Evolutionary conservation across 2,113 vertebrate genomes (phyloP), one percentile per base, ranked within the genome.

Genomic region (Mola mola): DNA sequence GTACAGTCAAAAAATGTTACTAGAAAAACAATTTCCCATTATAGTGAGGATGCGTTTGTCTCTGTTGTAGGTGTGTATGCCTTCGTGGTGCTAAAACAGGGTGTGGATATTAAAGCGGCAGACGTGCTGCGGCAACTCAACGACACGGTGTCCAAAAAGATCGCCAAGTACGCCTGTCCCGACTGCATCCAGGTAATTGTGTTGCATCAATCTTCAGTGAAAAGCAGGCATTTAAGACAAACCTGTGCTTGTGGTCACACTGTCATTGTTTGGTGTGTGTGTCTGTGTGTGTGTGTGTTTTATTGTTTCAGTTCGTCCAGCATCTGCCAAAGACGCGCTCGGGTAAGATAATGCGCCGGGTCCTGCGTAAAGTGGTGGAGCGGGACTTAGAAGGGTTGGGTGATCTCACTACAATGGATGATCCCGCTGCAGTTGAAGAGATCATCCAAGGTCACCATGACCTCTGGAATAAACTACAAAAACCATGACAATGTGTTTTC

Each of bases 261-360:
- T 8, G 15, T n/a, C n/a, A n/a, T n/a, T n/a, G n/a, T n/a, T n/a
- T n/a, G n/a, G n/a, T n/a, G n/a, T n/a, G n/a, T n/a, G n/a, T n/a
- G n/a, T n/a, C n/a, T n/a, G n/a, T 26, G 2, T 2, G 22, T 21
- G 10, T 8, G 6, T 42, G 22, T 28, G 13, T 17, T 16, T 68
- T 3, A 4, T 42, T 1, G 11, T 49, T 25, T 4, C 72, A 89
- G 88, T 29, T 88, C 4, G 83, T 83, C 24, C 66, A 61, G 10
- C 77, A 66, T 25, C 84, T 94, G 48, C 93, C 93, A 0, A 94
- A 94, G 77, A 94, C 93, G 1, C 88, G 92, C 31, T 94, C 92
- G 0, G 93, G 92, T 19, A 94, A 94, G 72, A 94, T 93, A 38
- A 94, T 93, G 93, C 83, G 90, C 0, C 79, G 90, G 1, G 91